phyloP scores from a whole-genome alignment of 2,113 vertebrate genomes.

The Engystomops pustulosus region DNA sequence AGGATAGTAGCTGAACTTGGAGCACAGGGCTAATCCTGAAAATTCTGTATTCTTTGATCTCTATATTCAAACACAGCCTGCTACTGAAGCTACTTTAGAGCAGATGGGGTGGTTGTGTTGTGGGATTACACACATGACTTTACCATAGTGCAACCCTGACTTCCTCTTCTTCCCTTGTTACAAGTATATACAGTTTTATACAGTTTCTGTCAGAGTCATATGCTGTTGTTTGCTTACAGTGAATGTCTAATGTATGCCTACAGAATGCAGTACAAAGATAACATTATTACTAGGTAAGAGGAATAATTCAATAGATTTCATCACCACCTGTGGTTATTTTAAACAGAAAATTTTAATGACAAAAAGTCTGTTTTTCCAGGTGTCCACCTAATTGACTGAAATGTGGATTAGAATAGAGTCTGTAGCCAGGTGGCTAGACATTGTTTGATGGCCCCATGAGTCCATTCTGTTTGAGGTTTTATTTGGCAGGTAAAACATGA shows the following conservation, averaged over 20 bases:
- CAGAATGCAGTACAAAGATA: constrained; percentile 59
- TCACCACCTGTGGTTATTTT: constrained; percentile 39
- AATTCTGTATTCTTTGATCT: no score
- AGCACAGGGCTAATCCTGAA: no score
- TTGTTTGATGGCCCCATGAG: constrained; percentile 65
- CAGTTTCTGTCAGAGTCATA: not conserved
- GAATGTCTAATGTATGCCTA: not conserved
- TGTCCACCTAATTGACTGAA: constrained; percentile 61
- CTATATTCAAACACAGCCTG: no score
- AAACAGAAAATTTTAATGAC: constrained; percentile 57
- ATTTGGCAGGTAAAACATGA: constrained; percentile 53
- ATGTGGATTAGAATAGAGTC: constrained; percentile 62
- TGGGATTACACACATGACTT: no score
- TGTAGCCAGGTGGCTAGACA: constrained; percentile 52
- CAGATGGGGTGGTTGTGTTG: no score
- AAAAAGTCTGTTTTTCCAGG: constrained; percentile 57
- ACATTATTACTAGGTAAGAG: constrained; percentile 53
- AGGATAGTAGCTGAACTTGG: no score
- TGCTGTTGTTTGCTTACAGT: not conserved
- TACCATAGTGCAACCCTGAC: no score
- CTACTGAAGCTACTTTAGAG: no score
- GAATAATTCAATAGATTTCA: constrained; percentile 16
- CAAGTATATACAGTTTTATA: not conserved
- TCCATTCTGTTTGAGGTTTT: constrained; percentile 38
- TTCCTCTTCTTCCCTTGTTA: not conserved